Evolutionary conservation across 2,113 vertebrate genomes (phyloP).

Genomic region (Panurus biarmicus): DNA sequence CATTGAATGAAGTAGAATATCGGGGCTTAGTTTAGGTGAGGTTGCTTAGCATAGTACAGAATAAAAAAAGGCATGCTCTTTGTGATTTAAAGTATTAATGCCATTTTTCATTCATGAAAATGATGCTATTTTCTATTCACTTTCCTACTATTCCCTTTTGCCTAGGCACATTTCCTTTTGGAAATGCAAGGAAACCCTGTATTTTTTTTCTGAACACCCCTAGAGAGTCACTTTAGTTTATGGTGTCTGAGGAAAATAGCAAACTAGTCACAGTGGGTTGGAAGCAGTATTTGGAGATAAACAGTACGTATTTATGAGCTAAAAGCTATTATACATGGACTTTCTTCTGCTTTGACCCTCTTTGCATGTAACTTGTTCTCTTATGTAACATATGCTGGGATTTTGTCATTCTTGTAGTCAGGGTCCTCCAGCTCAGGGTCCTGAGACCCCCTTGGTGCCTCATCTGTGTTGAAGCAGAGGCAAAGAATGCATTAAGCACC

Average conservation of each 20-base stretch:
- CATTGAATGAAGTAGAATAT: background rate
- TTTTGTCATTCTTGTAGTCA: accelerated
- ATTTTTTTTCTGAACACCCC: background rate
- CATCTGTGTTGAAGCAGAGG: background rate
- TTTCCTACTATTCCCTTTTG: background rate
- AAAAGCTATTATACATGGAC: background rate
- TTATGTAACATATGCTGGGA: accelerated
- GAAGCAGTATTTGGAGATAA: background rate
- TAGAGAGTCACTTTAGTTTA: background rate
- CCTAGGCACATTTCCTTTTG: background rate
- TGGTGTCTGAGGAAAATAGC: background rate
- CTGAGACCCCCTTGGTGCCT: background rate
- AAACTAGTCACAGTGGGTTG: background rate
- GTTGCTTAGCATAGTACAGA: background rate
- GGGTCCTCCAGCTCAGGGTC: background rate
- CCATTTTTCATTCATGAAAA: background rate
- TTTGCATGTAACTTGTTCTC: background rate
- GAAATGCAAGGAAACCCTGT: background rate
- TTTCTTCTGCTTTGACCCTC: background rate
- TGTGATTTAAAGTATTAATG: background rate
- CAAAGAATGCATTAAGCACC: background rate
- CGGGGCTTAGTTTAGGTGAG: background rate
- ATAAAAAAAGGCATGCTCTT: background rate
- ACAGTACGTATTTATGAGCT: background rate
- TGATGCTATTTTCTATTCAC: background rate